Percentiles rank a stretch among this genome's conserved stretches.
These are phyloP conservation scores for Danio jaintianensis DNA, from an alignment of 2,797 vertebrate species.

Conservation along the genomic window DNA sequence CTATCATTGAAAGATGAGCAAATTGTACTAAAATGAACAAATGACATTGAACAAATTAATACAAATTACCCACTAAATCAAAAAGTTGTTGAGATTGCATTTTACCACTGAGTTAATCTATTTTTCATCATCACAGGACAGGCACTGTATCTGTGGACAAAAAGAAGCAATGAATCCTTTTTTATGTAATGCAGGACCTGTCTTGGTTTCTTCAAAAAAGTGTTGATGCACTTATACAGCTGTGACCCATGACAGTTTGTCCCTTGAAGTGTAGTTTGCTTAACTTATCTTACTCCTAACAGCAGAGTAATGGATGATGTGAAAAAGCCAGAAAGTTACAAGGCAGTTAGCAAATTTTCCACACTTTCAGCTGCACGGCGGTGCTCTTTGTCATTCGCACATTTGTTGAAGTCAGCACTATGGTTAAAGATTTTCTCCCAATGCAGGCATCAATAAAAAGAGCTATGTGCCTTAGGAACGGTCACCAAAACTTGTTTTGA, in stretches of 20 bases:
- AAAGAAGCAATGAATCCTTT: neutral
- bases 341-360: conserved; percentile 22
- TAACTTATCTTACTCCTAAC: neutral
- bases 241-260: neutral
- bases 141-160: conserved; percentile 7
- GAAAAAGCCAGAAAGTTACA: neutral
- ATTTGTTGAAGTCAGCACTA: conserved; percentile 27
- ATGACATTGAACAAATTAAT: too few relatives aligned
- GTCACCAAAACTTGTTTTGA: neutral
- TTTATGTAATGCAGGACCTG: neutral
- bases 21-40: too few relatives aligned
- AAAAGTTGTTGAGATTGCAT: neutral
- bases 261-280: neutral
- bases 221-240: neutral
- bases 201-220: neutral
- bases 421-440: conserved; percentile 14
- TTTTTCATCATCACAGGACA: conserved; percentile 5
- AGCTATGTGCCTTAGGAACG: neutral
- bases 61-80: too few relatives aligned
- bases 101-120: neutral
- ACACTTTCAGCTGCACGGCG: neutral
- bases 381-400: conserved; percentile 21
- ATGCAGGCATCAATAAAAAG: conserved; percentile 1
- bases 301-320: neutral
- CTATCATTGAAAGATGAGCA: too few relatives aligned